phyloP scores from a whole-genome alignment of 2,113 vertebrate species.

The Falcunculus frontatus region DNA sequence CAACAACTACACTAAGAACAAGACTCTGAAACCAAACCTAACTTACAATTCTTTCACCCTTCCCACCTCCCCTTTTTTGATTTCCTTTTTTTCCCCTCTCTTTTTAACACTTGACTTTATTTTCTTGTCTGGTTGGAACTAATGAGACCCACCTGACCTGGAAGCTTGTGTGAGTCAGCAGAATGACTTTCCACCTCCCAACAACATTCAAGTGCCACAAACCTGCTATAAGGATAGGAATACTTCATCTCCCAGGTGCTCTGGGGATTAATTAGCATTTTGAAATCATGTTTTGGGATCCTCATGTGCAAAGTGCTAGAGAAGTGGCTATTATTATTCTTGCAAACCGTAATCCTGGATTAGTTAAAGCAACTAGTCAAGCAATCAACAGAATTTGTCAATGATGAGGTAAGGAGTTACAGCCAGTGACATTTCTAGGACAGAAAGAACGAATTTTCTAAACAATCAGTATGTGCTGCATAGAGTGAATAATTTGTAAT shows the following conservation, averaged over 20 bases:
- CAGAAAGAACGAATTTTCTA: slow-evolving; percentile 59
- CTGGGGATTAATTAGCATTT: slow-evolving; percentile 51
- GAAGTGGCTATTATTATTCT: slow-evolving; percentile 24
- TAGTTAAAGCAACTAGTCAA: slow-evolving; percentile 46
- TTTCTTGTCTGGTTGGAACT: background rate
- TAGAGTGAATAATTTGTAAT: slow-evolving; percentile 50
- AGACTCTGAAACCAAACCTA: background rate
- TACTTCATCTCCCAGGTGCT: background rate
- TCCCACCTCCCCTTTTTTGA: background rate
- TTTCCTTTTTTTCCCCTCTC: rapidly evolving
- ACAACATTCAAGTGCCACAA: background rate
- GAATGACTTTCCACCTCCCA: background rate
- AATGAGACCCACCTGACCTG: background rate
- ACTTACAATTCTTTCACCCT: background rate
- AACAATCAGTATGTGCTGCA: slow-evolving; percentile 55
- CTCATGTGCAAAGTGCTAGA: background rate
- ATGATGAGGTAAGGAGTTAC: slow-evolving; percentile 38
- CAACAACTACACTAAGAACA: background rate
- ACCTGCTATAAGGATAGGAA: background rate
- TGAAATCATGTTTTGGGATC: background rate
- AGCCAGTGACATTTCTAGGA: slow-evolving; percentile 64
- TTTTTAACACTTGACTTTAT: background rate
- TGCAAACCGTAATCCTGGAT: slow-evolving; percentile 10
- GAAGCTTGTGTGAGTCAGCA: slow-evolving; percentile 14
- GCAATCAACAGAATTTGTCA: slow-evolving; percentile 48